A percentile compares a stretch with the other conserved stretches of the same genome.
Conservation (phyloP, 2,113 vertebrate genomes). For the Regulus satrapa region DNA sequence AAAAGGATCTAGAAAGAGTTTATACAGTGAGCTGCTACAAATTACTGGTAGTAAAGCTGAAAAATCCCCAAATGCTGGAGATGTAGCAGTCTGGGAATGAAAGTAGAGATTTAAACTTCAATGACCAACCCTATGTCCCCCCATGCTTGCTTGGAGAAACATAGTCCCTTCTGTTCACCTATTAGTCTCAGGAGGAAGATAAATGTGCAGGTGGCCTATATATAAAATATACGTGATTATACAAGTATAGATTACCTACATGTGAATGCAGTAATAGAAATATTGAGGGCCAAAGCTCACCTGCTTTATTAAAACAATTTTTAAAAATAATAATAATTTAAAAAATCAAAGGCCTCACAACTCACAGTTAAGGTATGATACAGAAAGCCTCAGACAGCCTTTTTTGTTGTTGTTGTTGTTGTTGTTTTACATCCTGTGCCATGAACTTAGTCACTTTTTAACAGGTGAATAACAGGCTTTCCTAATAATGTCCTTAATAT, state of each 20-base stretch:
- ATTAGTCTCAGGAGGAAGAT: background rate
- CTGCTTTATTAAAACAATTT: background rate
- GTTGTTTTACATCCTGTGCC: background rate
- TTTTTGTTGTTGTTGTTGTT: background rate
- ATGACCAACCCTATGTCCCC: background rate
- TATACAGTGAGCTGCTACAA: conserved; percentile 2
- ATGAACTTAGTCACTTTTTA: background rate
- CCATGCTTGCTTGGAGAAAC: background rate
- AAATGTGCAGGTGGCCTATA: background rate
- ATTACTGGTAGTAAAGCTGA: background rate
- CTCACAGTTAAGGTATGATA: background rate
- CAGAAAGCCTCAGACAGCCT: background rate
- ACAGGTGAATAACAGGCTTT: background rate
- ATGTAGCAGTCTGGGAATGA: background rate
- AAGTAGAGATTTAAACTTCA: background rate
- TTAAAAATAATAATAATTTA: background rate
- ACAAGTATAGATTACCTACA: background rate
- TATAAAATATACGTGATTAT: background rate
- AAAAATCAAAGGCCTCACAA: background rate
- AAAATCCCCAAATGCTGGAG: background rate
- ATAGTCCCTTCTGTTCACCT: background rate
- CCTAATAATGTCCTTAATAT: background rate
- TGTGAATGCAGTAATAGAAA: background rate
- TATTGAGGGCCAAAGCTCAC: background rate
- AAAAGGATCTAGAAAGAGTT: background rate